These are phyloP conservation scores for Pituophis catenifer DNA, from an alignment of 2,113 vertebrate species.

Conservation along the genomic window DNA sequence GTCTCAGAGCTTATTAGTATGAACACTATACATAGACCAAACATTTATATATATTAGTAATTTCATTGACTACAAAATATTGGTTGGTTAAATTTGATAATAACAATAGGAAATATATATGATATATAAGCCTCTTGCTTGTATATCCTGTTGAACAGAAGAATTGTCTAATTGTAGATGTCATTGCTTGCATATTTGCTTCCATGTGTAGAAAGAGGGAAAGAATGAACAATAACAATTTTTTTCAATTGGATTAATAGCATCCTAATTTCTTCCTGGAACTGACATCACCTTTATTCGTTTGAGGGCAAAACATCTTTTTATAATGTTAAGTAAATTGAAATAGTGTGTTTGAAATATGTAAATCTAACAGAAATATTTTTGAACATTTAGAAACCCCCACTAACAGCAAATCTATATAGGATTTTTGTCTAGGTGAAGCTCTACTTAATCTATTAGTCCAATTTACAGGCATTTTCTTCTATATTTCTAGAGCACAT, in stretches of 20 bases:
- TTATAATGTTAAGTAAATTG: background rate
- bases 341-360: background rate
- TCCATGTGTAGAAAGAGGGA: background rate
- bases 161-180: background rate
- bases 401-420: background rate
- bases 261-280: background rate
- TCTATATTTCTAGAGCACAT: background rate
- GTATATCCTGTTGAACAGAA: background rate
- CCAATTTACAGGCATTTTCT: background rate
- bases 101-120: background rate
- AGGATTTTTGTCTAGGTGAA: background rate
- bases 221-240: background rate
- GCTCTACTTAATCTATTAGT: background rate
- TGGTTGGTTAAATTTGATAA: background rate
- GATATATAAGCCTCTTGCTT: background rate
- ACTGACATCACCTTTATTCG: background rate
- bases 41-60: background rate
- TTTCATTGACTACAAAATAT: background rate
- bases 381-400: background rate
- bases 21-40: background rate
- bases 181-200: background rate
- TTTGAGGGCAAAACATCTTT: background rate
- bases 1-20: background rate
- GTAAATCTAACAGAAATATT: background rate
- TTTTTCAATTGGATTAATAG: background rate